Evolutionary conservation across 2,888 invertebrate species (phyloP), one percentile per base, ranked within the genome.

Genomic region (Cepaea hortensis): DNA sequence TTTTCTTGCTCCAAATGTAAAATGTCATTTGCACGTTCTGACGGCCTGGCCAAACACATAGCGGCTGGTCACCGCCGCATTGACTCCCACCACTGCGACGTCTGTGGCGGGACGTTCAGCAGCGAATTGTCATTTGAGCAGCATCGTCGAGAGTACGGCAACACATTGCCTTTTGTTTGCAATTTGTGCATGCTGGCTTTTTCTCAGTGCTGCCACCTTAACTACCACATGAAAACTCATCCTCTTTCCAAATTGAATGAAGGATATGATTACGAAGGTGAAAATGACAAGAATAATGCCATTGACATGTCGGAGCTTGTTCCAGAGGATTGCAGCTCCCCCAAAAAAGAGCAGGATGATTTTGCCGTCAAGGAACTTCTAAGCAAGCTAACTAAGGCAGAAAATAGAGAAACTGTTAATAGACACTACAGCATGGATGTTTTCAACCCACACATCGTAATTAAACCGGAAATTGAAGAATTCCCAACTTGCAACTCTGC

Each of bases 1-100:
- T 88, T 85, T 48, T 84, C 87, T 46, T 89, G 89, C 70, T 85
- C 85, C 6, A 87, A 89, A 65, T 89, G 89, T 62, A 87, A 84
- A 20, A 87, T 87, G 87, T 77, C 87, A 3, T 87, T 84, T 75
- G 79, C 87, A 13, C 80, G 87, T 15, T 80, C 84, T 11, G 87
- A 87, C 48, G 87, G 87, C n/a, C 76, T 87, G 35, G 87, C 87
- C 7, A 87, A 87, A 20, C 87, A 87, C n/a, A 87, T 87, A 84
- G 84, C 77, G 0, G 81, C 87, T n/a, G 87, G 87, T 11, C 87
- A 87, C 73, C 84, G 87, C 2, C 62, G 87, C 3, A 80, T 84
- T 55, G 87, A 87, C 76, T 81, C 87, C 46, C 87, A 87, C 50
- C 87, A 87, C 65, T 87, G 87, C 48, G 87, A 87, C 73, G 87